Evolutionary conservation across 2,888 invertebrate species (phyloP), one percentile per base, ranked within the genome.

Genomic region (Drosophila macrospina): DNA sequence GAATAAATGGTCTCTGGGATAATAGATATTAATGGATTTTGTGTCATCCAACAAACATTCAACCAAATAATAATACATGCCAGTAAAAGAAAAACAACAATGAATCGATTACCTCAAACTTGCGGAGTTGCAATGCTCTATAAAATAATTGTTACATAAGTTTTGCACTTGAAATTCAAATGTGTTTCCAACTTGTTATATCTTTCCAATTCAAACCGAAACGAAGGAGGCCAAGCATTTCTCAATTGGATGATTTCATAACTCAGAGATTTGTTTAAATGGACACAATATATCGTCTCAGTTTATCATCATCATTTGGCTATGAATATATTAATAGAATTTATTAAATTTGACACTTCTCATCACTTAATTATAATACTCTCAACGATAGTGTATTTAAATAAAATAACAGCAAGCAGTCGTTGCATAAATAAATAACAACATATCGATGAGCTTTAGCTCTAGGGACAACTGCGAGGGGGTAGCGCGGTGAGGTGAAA

Each of bases 1-100:
- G 55, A 62, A 68, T 69, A 67, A 83, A 65, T 69, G 54, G 54
- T 69, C 66, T 39, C 47, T 11, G 56, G 77, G 52, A 88, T 85
- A 85, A 87, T 81, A 70, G 69, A 81, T 81, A 89, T 89, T 81
- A 85, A 89, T 85, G 82, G 65, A 81, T 89, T 87, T 78, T 62
- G 70, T 52, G 59, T 42, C 77, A 62, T 60, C 44, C 59, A 54
- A 54, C 70, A 69, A 60, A 77, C 62, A 66, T 47, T 39, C 44
- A 48, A 16, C 59, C 54, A 68, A 68, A 69, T 57, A 62, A 84
- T 76, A 60, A 69, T 67, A 55, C 50, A 42, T 63, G 51, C 56
- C 44, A 48, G 36, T 37, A 44, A 60, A 74, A 42, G 30, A 44
- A 54, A 34, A 39, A 44, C 36, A 20, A 39, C 51, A 52, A 78